Percentiles rank a stretch among this genome's conserved stretches.
These are phyloP conservation scores for Odiellus spinosus DNA, from an alignment of 2,888 invertebrate genomes.

Conservation along the genomic window DNA sequence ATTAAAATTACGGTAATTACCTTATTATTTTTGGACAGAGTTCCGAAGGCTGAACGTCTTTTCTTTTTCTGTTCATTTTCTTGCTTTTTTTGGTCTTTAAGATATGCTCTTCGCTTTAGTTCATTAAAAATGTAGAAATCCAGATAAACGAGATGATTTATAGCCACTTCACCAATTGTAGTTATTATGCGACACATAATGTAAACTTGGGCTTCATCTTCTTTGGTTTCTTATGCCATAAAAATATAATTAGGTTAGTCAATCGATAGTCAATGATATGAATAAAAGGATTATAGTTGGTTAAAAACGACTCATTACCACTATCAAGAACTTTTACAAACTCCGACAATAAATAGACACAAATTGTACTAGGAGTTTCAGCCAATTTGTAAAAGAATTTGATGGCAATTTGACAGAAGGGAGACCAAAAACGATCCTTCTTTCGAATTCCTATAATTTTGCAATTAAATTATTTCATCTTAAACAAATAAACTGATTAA, in stretches of 20 bases:
- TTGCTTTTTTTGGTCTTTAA: constrained; percentile 28
- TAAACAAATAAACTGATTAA: not conserved
- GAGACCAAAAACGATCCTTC: constrained; percentile 32
- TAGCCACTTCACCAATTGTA: constrained; percentile 52
- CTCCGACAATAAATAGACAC: constrained; percentile 26
- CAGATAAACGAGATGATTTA: constrained; percentile 58
- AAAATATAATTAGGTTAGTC: too few relatives aligned
- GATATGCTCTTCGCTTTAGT: constrained; percentile 46
- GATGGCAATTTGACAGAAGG: constrained; percentile 42
- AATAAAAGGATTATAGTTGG: too few relatives aligned
- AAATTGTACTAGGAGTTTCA: constrained; percentile 40
- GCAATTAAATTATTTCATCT: not conserved
- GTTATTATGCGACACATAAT: too few relatives aligned
- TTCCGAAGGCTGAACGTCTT: not conserved
- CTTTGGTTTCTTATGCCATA: too few relatives aligned
- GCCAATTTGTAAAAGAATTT: constrained; percentile 44
- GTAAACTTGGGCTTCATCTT: too few relatives aligned
- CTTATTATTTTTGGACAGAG: constrained; percentile 3
- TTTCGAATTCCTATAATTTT: not conserved
- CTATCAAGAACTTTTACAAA: too few relatives aligned
- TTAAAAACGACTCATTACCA: too few relatives aligned
- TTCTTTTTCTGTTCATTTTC: not conserved
- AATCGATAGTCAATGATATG: too few relatives aligned
- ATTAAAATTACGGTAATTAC: not conserved
- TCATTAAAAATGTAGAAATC: constrained; percentile 71